Percentiles rank a stretch among this genome's conserved stretches.
phyloP scores from a whole-genome alignment of 2,113 vertebrate genomes.

The Panurus biarmicus region DNA sequence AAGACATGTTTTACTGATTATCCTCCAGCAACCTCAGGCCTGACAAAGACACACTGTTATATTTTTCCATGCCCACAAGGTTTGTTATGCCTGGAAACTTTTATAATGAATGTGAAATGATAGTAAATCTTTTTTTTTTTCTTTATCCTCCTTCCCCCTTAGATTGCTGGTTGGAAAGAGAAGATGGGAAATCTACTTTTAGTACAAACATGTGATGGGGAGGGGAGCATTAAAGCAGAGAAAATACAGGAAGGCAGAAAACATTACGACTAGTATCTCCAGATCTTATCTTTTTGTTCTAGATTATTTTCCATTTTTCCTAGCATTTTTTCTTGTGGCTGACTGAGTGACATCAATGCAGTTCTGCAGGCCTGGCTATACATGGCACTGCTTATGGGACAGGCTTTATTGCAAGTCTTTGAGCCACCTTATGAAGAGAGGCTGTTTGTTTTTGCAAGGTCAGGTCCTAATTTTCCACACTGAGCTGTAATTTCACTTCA shows the following conservation, averaged over 20 bases:
- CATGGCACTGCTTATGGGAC: not conserved
- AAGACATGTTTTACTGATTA: slow-evolving; percentile 35
- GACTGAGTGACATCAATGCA: not conserved
- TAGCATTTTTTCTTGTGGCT: not conserved
- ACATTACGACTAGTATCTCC: not conserved
- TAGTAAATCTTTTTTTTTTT: not conserved
- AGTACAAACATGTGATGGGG: not conserved
- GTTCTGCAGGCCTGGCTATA: not conserved
- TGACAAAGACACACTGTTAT: not conserved
- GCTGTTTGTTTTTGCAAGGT: not conserved
- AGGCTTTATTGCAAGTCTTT: not conserved
- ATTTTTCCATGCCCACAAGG: slow-evolving; percentile 14
- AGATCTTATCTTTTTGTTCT: slow-evolving; percentile 18
- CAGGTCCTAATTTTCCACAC: not conserved
- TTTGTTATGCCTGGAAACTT: slow-evolving; percentile 36
- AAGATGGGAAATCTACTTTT: not conserved
- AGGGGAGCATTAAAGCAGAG: not conserved
- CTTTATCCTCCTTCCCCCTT: not conserved
- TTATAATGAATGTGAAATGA: not conserved
- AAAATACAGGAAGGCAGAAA: slow-evolving; percentile 5
- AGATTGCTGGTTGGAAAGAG: not conserved
- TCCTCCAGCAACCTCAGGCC: not conserved
- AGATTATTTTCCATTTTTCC: slow-evolving; percentile 11
- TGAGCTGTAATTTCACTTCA: not conserved
- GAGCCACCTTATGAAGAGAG: not conserved